phyloP scores from a whole-genome alignment of 2,113 vertebrate species.

The Cavia porcellus region DNA sequence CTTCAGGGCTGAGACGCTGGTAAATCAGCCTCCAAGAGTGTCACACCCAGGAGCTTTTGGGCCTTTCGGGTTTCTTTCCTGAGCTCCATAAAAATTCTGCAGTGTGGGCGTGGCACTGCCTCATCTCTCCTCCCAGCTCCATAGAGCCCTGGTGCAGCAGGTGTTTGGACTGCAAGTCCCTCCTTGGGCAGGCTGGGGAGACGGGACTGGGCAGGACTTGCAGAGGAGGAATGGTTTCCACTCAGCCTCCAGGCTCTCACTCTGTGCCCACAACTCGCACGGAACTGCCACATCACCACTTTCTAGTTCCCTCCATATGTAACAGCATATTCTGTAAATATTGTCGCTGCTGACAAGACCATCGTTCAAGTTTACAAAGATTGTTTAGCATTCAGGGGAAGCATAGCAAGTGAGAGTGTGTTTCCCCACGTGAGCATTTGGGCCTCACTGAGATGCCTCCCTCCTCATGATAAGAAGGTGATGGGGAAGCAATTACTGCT shows the following conservation, averaged over 20 bases:
- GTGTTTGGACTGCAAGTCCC: background rate
- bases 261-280: slow-evolving; percentile 64
- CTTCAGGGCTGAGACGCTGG: background rate
- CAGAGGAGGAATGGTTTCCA: no score
- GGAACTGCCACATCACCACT: slow-evolving; percentile 70
- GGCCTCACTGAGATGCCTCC: slow-evolving; percentile 46
- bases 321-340: slow-evolving; percentile 83
- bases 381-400: slow-evolving; percentile 74
- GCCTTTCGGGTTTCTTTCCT: background rate
- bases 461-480: slow-evolving; percentile 61
- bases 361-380: slow-evolving; percentile 83
- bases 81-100: background rate
- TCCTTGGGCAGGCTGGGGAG: background rate
- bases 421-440: background rate
- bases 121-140: background rate
- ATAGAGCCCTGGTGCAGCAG: background rate
- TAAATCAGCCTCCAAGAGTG: background rate
- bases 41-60: background rate
- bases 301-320: slow-evolving; percentile 80
- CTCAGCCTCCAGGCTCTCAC: background rate
- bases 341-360: slow-evolving; percentile 83
- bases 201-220: background rate
- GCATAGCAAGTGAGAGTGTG: slow-evolving; percentile 68
- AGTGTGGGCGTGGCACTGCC: rapidly evolving
- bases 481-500: slow-evolving; percentile 56